Base-by-base conservation (phyloP, 2,113 vertebrate genomes). In the Lota lota region DNA sequence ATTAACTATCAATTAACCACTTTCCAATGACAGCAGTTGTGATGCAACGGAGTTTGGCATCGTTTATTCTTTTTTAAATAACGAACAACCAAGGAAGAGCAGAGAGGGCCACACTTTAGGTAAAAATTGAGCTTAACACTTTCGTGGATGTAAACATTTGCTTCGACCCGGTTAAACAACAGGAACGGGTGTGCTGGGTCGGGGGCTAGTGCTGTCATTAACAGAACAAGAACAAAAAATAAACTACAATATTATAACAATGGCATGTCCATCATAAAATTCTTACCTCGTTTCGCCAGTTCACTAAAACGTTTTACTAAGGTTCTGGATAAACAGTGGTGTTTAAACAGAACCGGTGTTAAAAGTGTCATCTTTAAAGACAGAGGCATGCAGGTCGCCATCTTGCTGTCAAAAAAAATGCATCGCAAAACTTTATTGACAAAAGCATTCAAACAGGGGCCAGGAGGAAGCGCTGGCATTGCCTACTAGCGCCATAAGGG, bases 351-450 rank as follows among this genome's bases (percentile, higher is more conserved):
- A 61, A 16, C 77, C 51, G 69, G 22, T 1, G 71, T 72, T 36
- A 69, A 88, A 85, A 88, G 88, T 84, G 87, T 88, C 89, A 87
- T 86, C 72, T 74, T 83, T 50, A 78, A 0, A 56, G 56, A 75
- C 66, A 83, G 79, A 80, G 86, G 87, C 61, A 80, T 22, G 64
- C 76, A 76, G 67, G 71, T 86, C 77, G 90, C 90, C 92, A 93
- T 93, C 75, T 89, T 90, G 82, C 28, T 69, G 76, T 62, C 78
- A 68, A 56, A 47, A 47, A 47, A 47, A 47, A 47, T 12, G 40
- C 5, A 3, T 17, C 1, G 70, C 3, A 65, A 59, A 91, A 81
- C 89, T 91, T 92, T 92, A 91, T 90, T 88, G 15, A 12, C 70
- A 70, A 54, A 63, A 12, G n/a, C 0, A 15, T 1, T 64, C 63